Base-by-base conservation (phyloP, 2,888 invertebrate genomes). In the Eilema caniola region DNA sequence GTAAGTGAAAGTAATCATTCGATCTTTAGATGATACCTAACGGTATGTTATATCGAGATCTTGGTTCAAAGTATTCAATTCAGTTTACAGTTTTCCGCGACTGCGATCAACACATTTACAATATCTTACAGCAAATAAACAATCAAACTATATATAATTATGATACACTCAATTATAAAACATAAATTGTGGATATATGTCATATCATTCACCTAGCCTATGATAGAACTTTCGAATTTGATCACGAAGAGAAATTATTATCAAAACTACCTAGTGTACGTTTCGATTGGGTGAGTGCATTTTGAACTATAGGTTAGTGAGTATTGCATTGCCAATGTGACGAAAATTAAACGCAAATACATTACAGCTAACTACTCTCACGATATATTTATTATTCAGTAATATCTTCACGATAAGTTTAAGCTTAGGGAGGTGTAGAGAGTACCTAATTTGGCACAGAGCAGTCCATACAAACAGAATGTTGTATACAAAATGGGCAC, bases 181-280 rank as follows among this genome's bases (percentile, higher is more conserved):
- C 78, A 69, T 62, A 78, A 78, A 82, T 88, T 85, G 87, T 87
- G 88, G 86, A 88, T 92, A 92, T 87, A 89, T 91, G 91, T 92
- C 90, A 92, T 88, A 92, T 90, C 92, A 92, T 94, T 95, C 89
- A 90, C 93, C 95, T 95, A 95, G 91, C 95, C 95, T 95, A 95
- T 94, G 94, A 94, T 94, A 95, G 93, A 92, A 92, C 93, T 94
- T 93, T 93, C 90, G 90, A 94, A 93, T 92, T 93, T 92, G 93
- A 94, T 94, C 93, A 92, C 93, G 93, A 95, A 94, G 93, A 93
- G 90, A 95, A 95, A 95, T 93, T 90, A 94, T 94, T 94, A 94
- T 93, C 91, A 92, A 93, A 93, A 92, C 94, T 95, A 94, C 93
- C 93, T 94, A 95, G 93, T 91, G 90, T 94, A 92, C 87, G 87